Base-by-base conservation (phyloP, 2,888 invertebrate genomes). In the Malacosoma neustria region DNA sequence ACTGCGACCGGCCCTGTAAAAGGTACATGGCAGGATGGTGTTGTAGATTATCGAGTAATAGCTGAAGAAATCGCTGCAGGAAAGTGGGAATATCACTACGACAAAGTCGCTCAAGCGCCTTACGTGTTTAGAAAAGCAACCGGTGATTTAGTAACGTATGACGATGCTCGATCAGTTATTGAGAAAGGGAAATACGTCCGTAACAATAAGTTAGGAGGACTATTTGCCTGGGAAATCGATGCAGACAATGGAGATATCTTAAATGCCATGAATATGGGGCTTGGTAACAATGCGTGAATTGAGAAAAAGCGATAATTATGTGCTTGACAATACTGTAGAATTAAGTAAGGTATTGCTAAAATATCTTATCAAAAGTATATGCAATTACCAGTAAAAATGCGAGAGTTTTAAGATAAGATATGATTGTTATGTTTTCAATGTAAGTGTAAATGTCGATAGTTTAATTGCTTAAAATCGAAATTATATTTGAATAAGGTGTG, bases 21-120 rank as follows among this genome's bases (percentile, higher is more conserved):
- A 42, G 85, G 85, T 1, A 79, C 84, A 0, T 85, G 85, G 85
- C 85, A 85, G 40, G 85, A 85, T 3, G 85, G 85, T 6, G 85
- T 85, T 0, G 84, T 85, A 0, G 85, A 85, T 43, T 85, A 85
- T 41, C 73, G 85, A 44, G 81, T 81, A 37, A 79, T 85, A 1
- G 84, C 81, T 0, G 76, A 61, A 1, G 84, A 75, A 37, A 73
- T 85, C 4, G 76, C 81, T 6, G 57, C 61, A 39, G 79, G 79
- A 0, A 71, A 80, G 45, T 85, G 84, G 84, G 76, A 84, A 42
- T 85, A 84, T 45, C 71, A 71, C 30, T 85, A 84, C 13, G 85
- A 85, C 34, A 76, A 65, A 9, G 72, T 79, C 1, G 85, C 85
- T 1, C 75, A 85, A 44, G 85, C 84, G 1, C 79, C 85, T 0